Conservation (phyloP, 2,797 vertebrate genomes). For the Enteromius thamalakanensis region DNA sequence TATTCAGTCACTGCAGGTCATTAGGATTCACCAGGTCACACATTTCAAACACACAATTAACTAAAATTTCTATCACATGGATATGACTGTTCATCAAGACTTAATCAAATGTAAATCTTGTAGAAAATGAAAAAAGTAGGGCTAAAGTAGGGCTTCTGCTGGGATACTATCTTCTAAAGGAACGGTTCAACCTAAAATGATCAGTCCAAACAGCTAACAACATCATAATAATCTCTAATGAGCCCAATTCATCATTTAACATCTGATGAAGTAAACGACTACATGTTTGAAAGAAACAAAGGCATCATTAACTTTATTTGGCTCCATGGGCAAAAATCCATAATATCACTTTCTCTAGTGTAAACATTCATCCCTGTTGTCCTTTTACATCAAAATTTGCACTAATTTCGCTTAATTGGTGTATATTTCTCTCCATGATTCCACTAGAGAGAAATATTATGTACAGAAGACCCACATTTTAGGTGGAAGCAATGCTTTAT, state of each 20-base stretch:
- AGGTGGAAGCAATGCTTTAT: not conserved
- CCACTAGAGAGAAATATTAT: not conserved
- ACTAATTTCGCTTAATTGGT: not conserved
- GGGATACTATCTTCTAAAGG: not conserved
- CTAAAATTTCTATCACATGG: not conserved
- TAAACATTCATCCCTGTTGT: not conserved
- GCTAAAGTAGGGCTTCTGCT: not conserved
- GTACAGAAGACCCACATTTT: not conserved
- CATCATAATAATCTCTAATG: not conserved
- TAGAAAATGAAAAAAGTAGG: not conserved
- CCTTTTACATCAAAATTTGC: not conserved
- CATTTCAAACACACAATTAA: not conserved
- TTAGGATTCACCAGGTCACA: slow-evolving; percentile 16
- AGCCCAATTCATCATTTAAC: not conserved
- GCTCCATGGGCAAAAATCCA: not conserved
- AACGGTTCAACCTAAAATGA: not conserved
- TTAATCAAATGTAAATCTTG: not conserved
- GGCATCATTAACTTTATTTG: not conserved
- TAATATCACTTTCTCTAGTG: not conserved
- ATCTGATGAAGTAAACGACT: not conserved
- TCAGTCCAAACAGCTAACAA: not conserved
- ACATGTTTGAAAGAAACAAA: not conserved
- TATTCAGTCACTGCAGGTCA: slow-evolving; percentile 18
- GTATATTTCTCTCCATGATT: not conserved
- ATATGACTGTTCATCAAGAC: not conserved